Percentiles rank a stretch among this genome's conserved stretches.
Conservation (phyloP, 2,888 invertebrate species). For the Parnassius mnemosyne region DNA sequence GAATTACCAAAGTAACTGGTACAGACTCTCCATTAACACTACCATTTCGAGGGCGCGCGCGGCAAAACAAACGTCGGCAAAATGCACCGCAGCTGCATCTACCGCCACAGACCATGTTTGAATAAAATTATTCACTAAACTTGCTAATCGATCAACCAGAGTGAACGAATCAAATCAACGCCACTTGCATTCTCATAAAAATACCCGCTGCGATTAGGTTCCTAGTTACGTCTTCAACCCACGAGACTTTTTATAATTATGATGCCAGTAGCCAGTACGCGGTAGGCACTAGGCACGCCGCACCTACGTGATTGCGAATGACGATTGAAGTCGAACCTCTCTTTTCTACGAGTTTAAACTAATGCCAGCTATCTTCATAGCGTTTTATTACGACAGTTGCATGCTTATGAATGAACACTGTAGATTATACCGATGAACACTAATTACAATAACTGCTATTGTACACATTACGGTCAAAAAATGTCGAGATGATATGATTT, state of each 20-base stretch:
- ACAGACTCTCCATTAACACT: constrained; percentile 40
- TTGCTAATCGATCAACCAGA: constrained; percentile 33
- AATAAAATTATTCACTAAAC: constrained; percentile 31
- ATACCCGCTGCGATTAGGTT: constrained; percentile 46
- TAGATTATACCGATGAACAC: no score
- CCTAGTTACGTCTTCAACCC: constrained; percentile 33
- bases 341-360: constrained; percentile 6
- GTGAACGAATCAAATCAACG: constrained; percentile 36
- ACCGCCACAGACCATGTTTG: constrained; percentile 52
- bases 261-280: constrained; percentile 17
- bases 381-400: no score
- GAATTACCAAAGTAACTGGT: constrained; percentile 56
- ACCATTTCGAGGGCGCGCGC: constrained; percentile 43
- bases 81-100: constrained; percentile 62
- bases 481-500: no score
- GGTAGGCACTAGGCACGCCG: constrained; percentile 12
- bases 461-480: no score
- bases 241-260: constrained; percentile 25
- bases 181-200: constrained; percentile 53
- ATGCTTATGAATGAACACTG: no score
- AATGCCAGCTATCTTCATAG: not conserved
- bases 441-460: no score
- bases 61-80: constrained; percentile 65
- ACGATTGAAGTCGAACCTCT: constrained; percentile 10
- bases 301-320: constrained; percentile 10